Evolutionary conservation across 2,888 invertebrate genomes (phyloP), one percentile per base, ranked within the genome.

Genomic region (Ochropleura leucogaster): DNA sequence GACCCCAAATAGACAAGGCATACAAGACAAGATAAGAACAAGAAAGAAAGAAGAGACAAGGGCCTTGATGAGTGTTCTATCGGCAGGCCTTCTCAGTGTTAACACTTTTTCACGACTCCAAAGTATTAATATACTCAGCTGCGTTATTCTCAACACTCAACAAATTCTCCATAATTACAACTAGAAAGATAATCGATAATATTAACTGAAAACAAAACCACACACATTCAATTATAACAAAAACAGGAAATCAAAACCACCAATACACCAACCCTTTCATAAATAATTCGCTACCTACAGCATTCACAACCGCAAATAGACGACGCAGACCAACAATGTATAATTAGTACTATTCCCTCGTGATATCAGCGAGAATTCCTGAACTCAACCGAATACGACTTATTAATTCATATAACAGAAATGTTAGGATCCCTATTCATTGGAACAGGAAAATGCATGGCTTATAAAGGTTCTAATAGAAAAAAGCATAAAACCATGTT

Each of bases 301-400:
- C 77, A 84, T 79, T 69, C 65, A 71, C 20, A 46, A 73, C 71
- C 59, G 60, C 70, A 85, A 79, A 82, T 69, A 77, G 57, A 51
- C 57, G 63, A 60, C 9, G 44, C 49, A 63, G 51, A 67, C 62
- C 63, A 57, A 73, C 72, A 79, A 73, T 82, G 63, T 62, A 74
- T 79, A 85, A 85, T 82, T 82, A 80, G 70, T 63, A 40, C n/a
- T 63, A 85, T 84, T 78, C 84, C 82, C 85, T 42, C 46, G 62
- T 63, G 84, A 68, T 79, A 74, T 77, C 69, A 74, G 30, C 68
- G 63, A 79, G 80, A 77, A 80, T 72, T 78, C 66, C 74, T 60
- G 53, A 82, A 79, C 74, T 68, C 4, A 6, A 46, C 63, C 49
- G 59, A 77, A 18, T 62, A 59, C 62, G 60, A 82, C 67, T 86